These are phyloP conservation scores for Anas georgica DNA, from an alignment of 2,797 vertebrate species.

Conservation along the genomic window DNA sequence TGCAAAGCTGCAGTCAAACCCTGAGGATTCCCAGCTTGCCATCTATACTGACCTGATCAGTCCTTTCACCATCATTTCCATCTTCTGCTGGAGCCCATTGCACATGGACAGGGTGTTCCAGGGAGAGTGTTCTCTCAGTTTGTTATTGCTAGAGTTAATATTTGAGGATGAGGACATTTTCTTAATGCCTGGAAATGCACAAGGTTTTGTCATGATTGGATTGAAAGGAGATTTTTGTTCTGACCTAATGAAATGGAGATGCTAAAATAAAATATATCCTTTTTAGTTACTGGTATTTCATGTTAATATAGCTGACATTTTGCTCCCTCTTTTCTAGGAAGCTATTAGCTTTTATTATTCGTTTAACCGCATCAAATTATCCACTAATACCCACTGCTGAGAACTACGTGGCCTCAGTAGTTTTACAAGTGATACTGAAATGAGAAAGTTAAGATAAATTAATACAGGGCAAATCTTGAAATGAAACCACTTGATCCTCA, in stretches of 20 bases:
- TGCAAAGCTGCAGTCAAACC: rapidly evolving
- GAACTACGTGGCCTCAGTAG: background rate
- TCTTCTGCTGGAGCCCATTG: background rate
- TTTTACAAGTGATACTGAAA: conserved; percentile 1
- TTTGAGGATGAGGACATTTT: background rate
- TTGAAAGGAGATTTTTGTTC: background rate
- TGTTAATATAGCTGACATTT: background rate
- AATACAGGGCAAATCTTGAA: background rate
- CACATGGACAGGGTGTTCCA: background rate
- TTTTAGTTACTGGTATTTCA: background rate
- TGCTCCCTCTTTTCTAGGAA: background rate
- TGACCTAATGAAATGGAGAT: background rate
- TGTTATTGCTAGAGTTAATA: background rate
- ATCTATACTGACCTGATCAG: background rate
- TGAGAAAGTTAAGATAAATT: conserved; percentile 14
- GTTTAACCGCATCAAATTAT: background rate
- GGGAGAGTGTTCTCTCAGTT: background rate
- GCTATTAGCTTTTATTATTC: background rate
- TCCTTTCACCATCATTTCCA: background rate
- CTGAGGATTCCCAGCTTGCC: background rate
- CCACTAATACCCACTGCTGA: background rate
- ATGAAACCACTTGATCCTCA: conserved; percentile 8
- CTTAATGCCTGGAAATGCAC: background rate
- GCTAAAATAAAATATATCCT: background rate
- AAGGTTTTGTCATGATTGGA: background rate